Evolutionary conservation across 2,113 vertebrate genomes (phyloP), one percentile per base, ranked within the genome.

Genomic region (Rhinichthys klamathensis): DNA sequence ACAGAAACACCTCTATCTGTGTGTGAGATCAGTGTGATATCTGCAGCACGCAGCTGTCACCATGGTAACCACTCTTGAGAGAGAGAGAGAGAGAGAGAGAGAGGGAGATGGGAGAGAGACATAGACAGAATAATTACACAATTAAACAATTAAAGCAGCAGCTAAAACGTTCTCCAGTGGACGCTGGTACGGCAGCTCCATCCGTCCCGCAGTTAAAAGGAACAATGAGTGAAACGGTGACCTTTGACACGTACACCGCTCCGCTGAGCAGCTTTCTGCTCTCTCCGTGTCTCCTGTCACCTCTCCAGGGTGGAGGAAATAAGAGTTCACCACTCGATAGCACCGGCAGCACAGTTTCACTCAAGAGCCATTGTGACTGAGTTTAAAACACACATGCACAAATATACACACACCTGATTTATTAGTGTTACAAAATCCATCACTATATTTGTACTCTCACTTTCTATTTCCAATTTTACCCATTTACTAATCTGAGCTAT

Each of bases 1-100:
- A 56, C 61, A 82, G 72, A 82, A 78, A 81, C 82, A 74, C 82
- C 74, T 84, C 89, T 86, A 86, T 88, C 58, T 56, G 82, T 78
- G 84, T 72, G 69, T 82, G 82, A 73, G 25, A 87, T 85, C 77
- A 77, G 84, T 87, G 73, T 75, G 81, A 89, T 85, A 83, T 89
- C 86, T 87, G 86, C 86, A 89, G 88, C 84, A n/a, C 54, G 61
- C 86, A 89, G 88, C 85, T 88, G 84, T 89, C 84, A 89, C 89
- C 89, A 89, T 89, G 85, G 89, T 84, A 88, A 89, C 89, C 89
- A 85, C 73, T 84, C 83, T 30, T 49, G 56, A 25, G 46, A 58
- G 30, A 82, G 27, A 25, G 27, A 60, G 69, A 72, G 63, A 25
- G 72, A 38, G 46, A 32, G 78, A 38, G 30, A 44, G 38, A 49